Percentiles rank a stretch among this genome's conserved stretches.
Evolutionary conservation across 35 echinoderm and acorn worm genomes (phyloP).

Genomic region (Anneissia japonica): DNA sequence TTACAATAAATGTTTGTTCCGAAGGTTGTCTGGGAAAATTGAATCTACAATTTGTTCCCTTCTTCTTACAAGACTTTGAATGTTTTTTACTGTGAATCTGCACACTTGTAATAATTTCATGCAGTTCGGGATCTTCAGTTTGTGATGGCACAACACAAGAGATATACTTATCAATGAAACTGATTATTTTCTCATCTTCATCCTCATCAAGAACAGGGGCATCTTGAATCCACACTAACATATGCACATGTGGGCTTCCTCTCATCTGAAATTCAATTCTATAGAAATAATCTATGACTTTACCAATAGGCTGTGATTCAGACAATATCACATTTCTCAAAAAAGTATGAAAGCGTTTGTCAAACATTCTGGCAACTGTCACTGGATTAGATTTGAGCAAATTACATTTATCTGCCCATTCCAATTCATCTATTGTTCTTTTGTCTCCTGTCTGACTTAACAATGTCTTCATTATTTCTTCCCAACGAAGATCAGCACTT

Average conservation of each 20-base stretch:
- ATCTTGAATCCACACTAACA: conserved; percentile 42
- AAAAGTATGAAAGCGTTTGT: conserved; percentile 47
- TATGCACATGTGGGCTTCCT: conserved; percentile 44
- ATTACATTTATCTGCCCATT: conserved; percentile 58
- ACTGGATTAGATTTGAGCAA: conserved; percentile 42
- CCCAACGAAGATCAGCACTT: conserved; percentile 59
- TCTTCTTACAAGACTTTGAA: conserved; percentile 73
- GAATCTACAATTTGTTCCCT: conserved; percentile 59
- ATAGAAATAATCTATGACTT: conserved; percentile 59
- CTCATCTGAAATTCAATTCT: conserved; percentile 57
- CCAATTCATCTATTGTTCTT: conserved; percentile 18
- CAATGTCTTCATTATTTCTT: conserved; percentile 39
- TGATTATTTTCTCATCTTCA: conserved; percentile 20
- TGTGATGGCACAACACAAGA: conserved; percentile 26
- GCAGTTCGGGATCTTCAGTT: conserved; percentile 40
- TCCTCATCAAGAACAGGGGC: conserved; percentile 21
- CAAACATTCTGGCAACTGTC: conserved; percentile 71
- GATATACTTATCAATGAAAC: conserved; percentile 60
- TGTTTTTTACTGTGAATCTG: conserved; percentile 59
- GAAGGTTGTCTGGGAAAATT: conserved; percentile 58
- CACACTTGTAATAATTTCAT: conserved; percentile 59
- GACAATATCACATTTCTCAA: conserved; percentile 47
- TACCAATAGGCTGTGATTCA: conserved; percentile 26
- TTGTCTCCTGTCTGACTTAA: conserved; percentile 24
- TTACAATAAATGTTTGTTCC: conserved; percentile 48